Percentiles rank a stretch among this genome's conserved stretches.
phyloP scores from a whole-genome alignment of 2,888 invertebrate genomes.

The Willowsia nigromaculata region DNA sequence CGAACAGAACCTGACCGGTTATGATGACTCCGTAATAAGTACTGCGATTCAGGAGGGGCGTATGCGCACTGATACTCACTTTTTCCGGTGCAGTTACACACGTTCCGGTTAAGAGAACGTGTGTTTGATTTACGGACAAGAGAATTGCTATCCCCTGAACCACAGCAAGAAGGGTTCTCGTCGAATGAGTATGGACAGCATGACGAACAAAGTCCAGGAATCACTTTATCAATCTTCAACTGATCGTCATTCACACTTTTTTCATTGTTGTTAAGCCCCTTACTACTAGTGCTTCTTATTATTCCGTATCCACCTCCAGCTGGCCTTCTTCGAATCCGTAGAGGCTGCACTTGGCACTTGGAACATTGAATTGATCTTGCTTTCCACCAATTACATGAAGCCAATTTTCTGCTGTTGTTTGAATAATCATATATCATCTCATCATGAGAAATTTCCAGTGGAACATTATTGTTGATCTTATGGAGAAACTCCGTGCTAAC shows the following conservation, averaged over 20 bases:
- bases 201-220: not conserved
- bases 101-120: not conserved
- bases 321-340: not conserved
- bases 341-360: not conserved
- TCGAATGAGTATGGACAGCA: not conserved
- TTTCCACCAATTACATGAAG: slow-evolving; percentile 11
- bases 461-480: not conserved
- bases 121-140: too few species aligned
- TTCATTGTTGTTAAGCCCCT: not conserved
- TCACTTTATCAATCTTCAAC: not conserved
- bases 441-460: too few species aligned
- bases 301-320: not conserved
- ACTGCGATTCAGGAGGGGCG: not conserved
- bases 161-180: not conserved
- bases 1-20: not conserved
- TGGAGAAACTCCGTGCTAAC: too few species aligned
- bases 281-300: too few species aligned
- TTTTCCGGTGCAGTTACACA: not conserved
- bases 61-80: not conserved
- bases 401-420: not conserved
- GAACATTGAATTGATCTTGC: not conserved
- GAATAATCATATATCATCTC: not conserved
- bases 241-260: too few species aligned
- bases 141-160: too few species aligned
- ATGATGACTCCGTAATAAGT: not conserved